Base-by-base conservation (phyloP, 2,888 invertebrate genomes). In the Pocota personata region DNA sequence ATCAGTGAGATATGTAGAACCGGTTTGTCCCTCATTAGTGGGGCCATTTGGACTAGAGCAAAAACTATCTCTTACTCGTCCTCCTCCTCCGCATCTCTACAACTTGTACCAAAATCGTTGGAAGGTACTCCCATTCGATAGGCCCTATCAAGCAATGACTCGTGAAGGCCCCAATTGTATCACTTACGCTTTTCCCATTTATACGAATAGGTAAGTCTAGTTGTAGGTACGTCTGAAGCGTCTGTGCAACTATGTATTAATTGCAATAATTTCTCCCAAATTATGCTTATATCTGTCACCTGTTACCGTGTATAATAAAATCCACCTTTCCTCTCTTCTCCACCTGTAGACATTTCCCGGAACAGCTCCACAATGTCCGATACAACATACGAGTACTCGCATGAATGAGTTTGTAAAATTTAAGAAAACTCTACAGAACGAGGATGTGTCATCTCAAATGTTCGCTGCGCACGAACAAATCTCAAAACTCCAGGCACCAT, bases 361-460 rank as follows among this genome's bases (percentile, higher is more conserved):
- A 62, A 50, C 40, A 48, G 1, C 40, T 21, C 52, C n/a, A 52
- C 14, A 27, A 24, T 46, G 46, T 66, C 55, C 40, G 8, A 60
- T n/a, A 48, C 66, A 21, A 21, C 58, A 64, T 86, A n/a, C n/a
- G n/a, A n/a, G n/a, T n/a, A n/a, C 58, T 76, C 84, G 76, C 84
- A 80, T 86, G 84, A 86, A 86, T 86, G 76, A 71, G 37, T 76
- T 86, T 66, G 76, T 52, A 60, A 84, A 75, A 40, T 78, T 64
- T 57, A 46, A 64, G 48, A 76, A 76, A 55, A 71, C 60, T 32
- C 40, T 32, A 66, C 75, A 57, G 43, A 80, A 84, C 69, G 75
- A 84, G 75, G 71, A 86, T 86, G 80, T 86, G 84, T 86, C 84
- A 86, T 80, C 69, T 86, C 75, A 76, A 84, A 86, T 80, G 66